These are phyloP conservation scores for Junco hyemalis DNA, from an alignment of 2,113 vertebrate genomes.

Conservation along the genomic window DNA sequence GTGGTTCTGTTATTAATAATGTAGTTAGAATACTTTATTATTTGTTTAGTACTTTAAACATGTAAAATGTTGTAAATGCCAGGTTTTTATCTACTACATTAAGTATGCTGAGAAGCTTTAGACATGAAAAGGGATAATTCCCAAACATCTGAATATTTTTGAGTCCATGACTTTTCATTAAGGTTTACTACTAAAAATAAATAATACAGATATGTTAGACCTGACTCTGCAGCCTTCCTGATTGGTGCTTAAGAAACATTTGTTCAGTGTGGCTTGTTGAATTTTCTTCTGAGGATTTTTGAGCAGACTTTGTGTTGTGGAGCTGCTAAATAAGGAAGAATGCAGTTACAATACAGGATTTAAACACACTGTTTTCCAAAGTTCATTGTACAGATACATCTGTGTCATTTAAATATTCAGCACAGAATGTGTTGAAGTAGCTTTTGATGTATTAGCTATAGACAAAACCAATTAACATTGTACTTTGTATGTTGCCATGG, in stretches of 20 bases:
- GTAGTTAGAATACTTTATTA: neutral
- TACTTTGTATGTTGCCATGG: neutral
- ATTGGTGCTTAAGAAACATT: neutral
- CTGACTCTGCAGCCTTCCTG: neutral
- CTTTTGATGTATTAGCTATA: neutral
- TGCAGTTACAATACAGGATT: neutral
- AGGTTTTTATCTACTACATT: neutral
- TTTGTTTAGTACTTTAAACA: neutral
- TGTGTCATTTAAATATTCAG: neutral
- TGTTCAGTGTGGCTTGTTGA: neutral
- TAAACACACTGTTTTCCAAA: neutral
- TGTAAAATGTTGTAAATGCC: neutral
- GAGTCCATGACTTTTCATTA: neutral
- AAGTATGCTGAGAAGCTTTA: neutral
- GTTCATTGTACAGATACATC: neutral
- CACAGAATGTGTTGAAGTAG: neutral
- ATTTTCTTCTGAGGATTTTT: neutral
- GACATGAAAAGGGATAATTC: neutral
- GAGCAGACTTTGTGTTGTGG: neutral
- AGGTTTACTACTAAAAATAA: neutral
- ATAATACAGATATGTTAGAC: neutral
- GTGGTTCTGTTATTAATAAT: neutral
- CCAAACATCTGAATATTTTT: neutral
- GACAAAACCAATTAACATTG: neutral
- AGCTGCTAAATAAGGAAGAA: neutral